phyloP scores from a whole-genome alignment of 2,797 vertebrate species.

The Anguilla megastoma region DNA sequence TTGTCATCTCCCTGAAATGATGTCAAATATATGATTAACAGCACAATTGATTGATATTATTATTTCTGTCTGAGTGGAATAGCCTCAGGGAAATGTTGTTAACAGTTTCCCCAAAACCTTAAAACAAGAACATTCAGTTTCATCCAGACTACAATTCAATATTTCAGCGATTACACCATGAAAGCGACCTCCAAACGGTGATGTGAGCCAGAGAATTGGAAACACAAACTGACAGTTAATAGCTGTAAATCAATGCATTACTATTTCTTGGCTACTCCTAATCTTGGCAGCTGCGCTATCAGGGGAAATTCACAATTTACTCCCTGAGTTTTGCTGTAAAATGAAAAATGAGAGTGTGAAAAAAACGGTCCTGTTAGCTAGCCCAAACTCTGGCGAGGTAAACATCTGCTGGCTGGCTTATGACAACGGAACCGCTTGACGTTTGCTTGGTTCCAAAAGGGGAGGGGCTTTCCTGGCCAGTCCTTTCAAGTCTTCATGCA shows the following conservation, averaged over 20 bases:
- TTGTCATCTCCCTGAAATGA: neutral
- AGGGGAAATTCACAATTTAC: neutral
- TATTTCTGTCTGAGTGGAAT: neutral
- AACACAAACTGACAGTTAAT: neutral
- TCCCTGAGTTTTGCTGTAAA: neutral
- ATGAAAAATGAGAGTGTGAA: neutral
- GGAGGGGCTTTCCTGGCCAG: conserved; percentile 15
- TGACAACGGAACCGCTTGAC: conserved; percentile 25
- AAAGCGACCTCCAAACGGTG: neutral
- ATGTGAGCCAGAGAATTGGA: conserved; percentile 2
- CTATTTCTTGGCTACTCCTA: conserved; percentile 5
- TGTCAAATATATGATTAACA: neutral
- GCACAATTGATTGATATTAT: neutral
- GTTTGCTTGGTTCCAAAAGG: conserved; percentile 16
- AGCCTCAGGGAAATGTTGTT: neutral
- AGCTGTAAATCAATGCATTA: neutral
- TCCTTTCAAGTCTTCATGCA: conserved; percentile 32
- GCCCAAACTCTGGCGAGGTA: neutral
- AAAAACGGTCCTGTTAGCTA: neutral
- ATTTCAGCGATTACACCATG: neutral
- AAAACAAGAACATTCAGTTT: neutral
- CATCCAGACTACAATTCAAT: neutral
- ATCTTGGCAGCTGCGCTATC: neutral
- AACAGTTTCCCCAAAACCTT: neutral
- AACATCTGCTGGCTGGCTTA: conserved; percentile 29